Evolutionary conservation across 2,113 vertebrate species (phyloP).

Genomic region (Sylvicapra grimmia): DNA sequence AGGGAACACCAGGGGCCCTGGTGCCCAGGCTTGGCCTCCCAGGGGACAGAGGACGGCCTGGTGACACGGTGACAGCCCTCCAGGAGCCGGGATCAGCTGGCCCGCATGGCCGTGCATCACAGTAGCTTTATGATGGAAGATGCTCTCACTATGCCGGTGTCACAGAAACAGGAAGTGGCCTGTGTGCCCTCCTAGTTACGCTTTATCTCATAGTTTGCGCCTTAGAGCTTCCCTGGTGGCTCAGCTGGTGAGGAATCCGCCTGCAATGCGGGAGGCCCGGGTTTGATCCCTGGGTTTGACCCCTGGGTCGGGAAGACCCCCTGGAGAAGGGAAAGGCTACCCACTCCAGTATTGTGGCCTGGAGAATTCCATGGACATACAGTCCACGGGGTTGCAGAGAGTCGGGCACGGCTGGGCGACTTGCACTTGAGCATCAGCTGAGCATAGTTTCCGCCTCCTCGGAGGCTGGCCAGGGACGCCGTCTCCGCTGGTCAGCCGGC

Average conservation of each 20-base stretch:
- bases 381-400: background rate
- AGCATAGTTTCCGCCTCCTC: background rate
- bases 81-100: background rate
- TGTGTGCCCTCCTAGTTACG: background rate
- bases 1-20: background rate
- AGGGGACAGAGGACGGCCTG: background rate
- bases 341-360: background rate
- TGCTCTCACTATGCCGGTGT: background rate
- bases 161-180: background rate
- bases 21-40: background rate
- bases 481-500: background rate
- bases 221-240: background rate
- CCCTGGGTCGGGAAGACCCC: background rate
- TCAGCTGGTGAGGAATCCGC: background rate
- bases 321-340: background rate
- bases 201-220: background rate
- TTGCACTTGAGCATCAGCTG: background rate
- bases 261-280: background rate
- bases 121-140: background rate
- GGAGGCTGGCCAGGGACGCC: background rate
- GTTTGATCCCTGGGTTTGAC: background rate
- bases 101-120: fast-evolving
- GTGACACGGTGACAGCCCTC: background rate
- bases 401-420: background rate
- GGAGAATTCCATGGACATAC: background rate